These are phyloP conservation scores for Pangasius krempfi DNA, from an alignment of 2,797 vertebrate species.

Conservation along the genomic window DNA sequence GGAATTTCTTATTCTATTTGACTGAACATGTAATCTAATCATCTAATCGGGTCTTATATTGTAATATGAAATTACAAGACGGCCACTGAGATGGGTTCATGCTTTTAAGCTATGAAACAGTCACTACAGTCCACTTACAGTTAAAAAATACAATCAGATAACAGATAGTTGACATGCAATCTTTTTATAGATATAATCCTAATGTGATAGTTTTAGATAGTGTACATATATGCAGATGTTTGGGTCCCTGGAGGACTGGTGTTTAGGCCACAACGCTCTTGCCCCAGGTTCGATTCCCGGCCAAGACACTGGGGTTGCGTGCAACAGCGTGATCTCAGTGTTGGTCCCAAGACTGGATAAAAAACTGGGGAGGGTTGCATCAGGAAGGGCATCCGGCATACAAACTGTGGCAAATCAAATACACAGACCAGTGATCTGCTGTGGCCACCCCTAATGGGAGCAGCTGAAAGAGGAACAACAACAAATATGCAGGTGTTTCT, in stretches of 20 bases:
- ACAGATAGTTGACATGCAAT: background rate
- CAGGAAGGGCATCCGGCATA: too few species aligned
- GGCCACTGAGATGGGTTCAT: background rate
- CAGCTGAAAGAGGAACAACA: too few species aligned
- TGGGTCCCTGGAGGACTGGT: too few species aligned
- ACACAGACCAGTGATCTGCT: too few species aligned
- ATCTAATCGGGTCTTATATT: background rate
- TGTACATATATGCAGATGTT: background rate
- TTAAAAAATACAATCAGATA: background rate
- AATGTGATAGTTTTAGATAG: background rate
- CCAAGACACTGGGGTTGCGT: too few species aligned
- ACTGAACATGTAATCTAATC: background rate
- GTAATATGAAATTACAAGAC: background rate
- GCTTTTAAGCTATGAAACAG: background rate
- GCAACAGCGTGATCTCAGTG: too few species aligned
- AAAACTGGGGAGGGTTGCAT: too few species aligned
- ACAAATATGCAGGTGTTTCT: background rate
- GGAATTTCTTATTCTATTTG: background rate
- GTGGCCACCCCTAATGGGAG: too few species aligned
- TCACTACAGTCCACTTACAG: background rate
- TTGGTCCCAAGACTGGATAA: too few species aligned
- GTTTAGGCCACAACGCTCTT: too few species aligned
- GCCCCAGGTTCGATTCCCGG: too few species aligned
- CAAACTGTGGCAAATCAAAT: too few species aligned
- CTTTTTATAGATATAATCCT: background rate